Percentiles rank a stretch among this genome's conserved stretches.
phyloP scores from a whole-genome alignment of 2,113 vertebrate genomes.

The Orientallactaga bullata region DNA sequence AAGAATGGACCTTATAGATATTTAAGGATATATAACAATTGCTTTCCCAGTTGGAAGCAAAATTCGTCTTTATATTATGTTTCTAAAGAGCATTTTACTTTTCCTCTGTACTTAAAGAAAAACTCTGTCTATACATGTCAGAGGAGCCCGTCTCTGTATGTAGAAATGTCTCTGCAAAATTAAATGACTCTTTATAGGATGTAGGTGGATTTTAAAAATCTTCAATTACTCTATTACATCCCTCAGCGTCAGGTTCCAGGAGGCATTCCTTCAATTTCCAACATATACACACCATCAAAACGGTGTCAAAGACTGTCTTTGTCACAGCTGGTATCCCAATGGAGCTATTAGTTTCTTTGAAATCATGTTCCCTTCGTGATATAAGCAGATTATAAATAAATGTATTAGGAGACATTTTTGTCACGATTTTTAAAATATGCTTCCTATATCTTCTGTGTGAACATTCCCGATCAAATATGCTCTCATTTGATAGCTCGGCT shows the following conservation, averaged over 20 bases:
- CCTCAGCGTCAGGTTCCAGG: constrained; percentile 50
- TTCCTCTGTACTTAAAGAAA: constrained; percentile 31
- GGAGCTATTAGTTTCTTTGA: constrained; percentile 67
- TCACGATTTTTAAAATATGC: constrained; percentile 39
- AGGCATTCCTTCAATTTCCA: constrained; percentile 56
- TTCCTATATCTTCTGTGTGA: background rate
- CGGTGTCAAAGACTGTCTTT: constrained; percentile 62
- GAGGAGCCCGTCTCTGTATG: background rate
- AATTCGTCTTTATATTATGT: constrained; percentile 38
- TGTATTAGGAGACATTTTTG: constrained; percentile 38
- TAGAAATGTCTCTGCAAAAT: constrained; percentile 33
- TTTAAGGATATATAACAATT: background rate
- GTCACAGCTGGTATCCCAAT: constrained; percentile 47
- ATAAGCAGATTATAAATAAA: constrained; percentile 60
- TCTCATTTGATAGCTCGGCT: background rate
- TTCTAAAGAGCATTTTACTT: constrained; percentile 14
- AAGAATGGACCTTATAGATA: background rate
- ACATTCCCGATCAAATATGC: background rate
- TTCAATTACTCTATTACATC: constrained; percentile 48
- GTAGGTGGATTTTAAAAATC: constrained; percentile 5
- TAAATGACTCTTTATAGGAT: constrained; percentile 38
- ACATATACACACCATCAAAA: constrained; percentile 12
- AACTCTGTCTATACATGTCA: constrained; percentile 30
- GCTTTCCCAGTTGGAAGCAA: background rate
- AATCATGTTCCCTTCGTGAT: constrained; percentile 55